These are phyloP conservation scores for Panthera leo DNA, from an alignment of 2,113 vertebrate species.

Conservation along the genomic window DNA sequence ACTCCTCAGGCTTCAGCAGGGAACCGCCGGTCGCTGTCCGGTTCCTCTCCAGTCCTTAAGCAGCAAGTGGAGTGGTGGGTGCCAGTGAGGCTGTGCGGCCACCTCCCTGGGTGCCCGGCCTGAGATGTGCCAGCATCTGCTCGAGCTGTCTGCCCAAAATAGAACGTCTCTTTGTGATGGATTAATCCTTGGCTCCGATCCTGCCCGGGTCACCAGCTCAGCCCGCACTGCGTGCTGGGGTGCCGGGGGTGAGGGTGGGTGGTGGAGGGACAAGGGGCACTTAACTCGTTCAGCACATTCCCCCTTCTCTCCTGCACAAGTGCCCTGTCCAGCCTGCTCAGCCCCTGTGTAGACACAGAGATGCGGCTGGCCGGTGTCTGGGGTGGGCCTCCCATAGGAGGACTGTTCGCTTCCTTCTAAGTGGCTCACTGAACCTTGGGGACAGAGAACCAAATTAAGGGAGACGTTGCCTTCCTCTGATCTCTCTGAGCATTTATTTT, in stretches of 20 bases:
- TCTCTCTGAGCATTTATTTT: neutral
- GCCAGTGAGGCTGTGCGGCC: neutral
- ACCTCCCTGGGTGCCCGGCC: slow-evolving; percentile 1
- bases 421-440: neutral
- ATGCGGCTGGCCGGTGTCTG: neutral
- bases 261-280: slow-evolving; percentile 76
- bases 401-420: slow-evolving; percentile 1
- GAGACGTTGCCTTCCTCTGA: neutral
- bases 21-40: slow-evolving; percentile 29
- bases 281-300: slow-evolving; percentile 77
- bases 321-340: slow-evolving; percentile 7
- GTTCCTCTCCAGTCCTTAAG: slow-evolving; percentile 65
- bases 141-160: slow-evolving; percentile 84
- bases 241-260: neutral
- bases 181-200: slow-evolving; percentile 88
- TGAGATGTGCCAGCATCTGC: slow-evolving; percentile 80
- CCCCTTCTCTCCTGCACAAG: neutral
- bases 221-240: slow-evolving; percentile 74
- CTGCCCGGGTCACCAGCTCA: slow-evolving; percentile 85
- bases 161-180: slow-evolving; percentile 85
- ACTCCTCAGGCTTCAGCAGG: slow-evolving; percentile 14
- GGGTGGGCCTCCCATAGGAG: neutral
- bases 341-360: neutral
- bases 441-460: neutral
- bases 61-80: slow-evolving; percentile 19